phyloP scores from a whole-genome alignment of 1,140 invertebrate species.

The Caenorhabditis latens region DNA sequence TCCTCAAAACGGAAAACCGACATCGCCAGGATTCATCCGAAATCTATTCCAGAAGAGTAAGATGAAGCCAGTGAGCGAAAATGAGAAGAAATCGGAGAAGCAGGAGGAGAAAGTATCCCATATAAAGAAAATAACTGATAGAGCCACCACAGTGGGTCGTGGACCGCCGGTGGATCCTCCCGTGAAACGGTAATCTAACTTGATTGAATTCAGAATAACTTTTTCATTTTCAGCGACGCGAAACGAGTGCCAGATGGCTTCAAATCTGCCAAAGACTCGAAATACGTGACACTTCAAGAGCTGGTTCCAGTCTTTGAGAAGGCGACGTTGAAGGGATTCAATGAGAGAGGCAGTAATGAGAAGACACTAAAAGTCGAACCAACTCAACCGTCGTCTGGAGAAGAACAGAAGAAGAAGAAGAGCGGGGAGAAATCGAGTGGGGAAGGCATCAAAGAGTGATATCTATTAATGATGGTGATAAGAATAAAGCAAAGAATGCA shows the following conservation, averaged over 20 bases:
- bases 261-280: background rate
- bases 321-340: background rate
- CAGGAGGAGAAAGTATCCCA: background rate
- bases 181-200: background rate
- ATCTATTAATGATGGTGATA: background rate
- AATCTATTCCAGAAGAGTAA: slow-evolving; percentile 13
- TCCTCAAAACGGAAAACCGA: background rate
- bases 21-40: background rate
- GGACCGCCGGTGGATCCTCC: background rate
- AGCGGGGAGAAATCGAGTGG: background rate
- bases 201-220: too few species aligned
- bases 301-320: background rate
- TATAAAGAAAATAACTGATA: background rate
- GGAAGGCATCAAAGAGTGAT: background rate
- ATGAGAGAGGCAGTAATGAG: background rate
- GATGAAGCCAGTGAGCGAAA: background rate
- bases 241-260: background rate
- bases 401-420: background rate
- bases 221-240: background rate
- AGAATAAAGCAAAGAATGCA: background rate
- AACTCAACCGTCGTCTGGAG: slow-evolving; percentile 4
- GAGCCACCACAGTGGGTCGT: background rate
- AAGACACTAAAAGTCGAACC: background rate
- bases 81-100: background rate
- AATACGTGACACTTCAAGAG: background rate